Base-by-base conservation (phyloP, 1,140 invertebrate genomes). In the Tetraneura akinire region DNA sequence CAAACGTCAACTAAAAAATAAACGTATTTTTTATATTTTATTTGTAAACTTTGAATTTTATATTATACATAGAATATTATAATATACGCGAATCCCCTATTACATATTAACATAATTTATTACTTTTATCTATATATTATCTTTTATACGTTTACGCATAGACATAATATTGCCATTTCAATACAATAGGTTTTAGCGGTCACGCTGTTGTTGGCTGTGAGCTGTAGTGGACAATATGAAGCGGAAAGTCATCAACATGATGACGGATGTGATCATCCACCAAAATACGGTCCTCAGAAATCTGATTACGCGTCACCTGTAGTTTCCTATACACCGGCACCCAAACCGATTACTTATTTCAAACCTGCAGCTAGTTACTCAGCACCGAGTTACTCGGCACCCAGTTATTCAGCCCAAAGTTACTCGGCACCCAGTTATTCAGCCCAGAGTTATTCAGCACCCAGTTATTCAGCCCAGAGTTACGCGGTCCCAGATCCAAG, bases 141-240 rank as follows among this genome's bases (percentile, higher is more conserved):
- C 37, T 42, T n/a, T 1, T 13, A 66, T 18, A 60, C 14, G 9
- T 51, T 9, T 57, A 57, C 14, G 14, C 26, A 8, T 29, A 29
- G 16, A 9, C 18, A 0, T 53, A 21, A 53, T n/a, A n/a, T n/a
- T n/a, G n/a, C 3, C 55, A 3, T 74, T 55, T 74, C 16, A 16
- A 14, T 21, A 16, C 16, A 23, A 37, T 37, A 78, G 74, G 74
- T 78, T 11, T 60, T 78, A 78, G 74, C 55, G 55, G 37, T 78
- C n/a, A 62, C 74, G 37, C 26, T 78, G 37, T 60, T 78, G 42
- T 60, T 78, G 37, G 74, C 74, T 9, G n/a, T 60, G 0, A 62
- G 74, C 55, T 78, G 74, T 21, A 62, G 37, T 32, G 57, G 29
- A 14, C 74, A 78, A 78, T 78, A 78, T 14, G 68, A 71, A 4